Conservation (phyloP, 2,797 vertebrate species). For the Limnodromus scolopaceus region DNA sequence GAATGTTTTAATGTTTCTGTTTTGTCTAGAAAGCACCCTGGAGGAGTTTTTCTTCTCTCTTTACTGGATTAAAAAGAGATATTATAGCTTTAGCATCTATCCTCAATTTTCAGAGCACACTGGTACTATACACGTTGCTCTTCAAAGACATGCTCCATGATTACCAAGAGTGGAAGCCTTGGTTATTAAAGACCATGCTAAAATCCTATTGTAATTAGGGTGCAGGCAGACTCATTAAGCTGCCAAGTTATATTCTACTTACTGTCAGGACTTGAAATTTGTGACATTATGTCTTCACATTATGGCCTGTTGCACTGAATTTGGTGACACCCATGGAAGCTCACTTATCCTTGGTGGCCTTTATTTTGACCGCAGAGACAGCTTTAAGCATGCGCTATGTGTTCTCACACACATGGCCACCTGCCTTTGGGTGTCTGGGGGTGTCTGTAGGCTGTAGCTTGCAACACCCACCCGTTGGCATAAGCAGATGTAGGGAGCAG, state of each 20-base stretch:
- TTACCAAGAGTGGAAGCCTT: background rate
- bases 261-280: background rate
- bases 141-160: rapidly evolving
- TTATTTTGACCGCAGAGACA: background rate
- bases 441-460: background rate
- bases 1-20: background rate
- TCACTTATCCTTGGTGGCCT: background rate
- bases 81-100: background rate
- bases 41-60: background rate
- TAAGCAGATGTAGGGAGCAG: background rate
- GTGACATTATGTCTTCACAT: background rate
- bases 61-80: background rate
- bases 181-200: background rate
- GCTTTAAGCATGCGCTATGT: rapidly evolving
- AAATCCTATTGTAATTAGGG: background rate
- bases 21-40: background rate
- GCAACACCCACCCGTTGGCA: background rate
- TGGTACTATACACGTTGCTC: background rate
- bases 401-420: background rate
- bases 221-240: background rate
- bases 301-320: background rate
- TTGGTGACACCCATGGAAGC: background rate
- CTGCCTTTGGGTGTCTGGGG: background rate
- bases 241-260: background rate
- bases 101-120: background rate